A percentile compares a stretch with the other conserved stretches of the same genome.
Evolutionary conservation across 2,113 vertebrate genomes (phyloP).

Genomic region (Peromyscus maniculatus): DNA sequence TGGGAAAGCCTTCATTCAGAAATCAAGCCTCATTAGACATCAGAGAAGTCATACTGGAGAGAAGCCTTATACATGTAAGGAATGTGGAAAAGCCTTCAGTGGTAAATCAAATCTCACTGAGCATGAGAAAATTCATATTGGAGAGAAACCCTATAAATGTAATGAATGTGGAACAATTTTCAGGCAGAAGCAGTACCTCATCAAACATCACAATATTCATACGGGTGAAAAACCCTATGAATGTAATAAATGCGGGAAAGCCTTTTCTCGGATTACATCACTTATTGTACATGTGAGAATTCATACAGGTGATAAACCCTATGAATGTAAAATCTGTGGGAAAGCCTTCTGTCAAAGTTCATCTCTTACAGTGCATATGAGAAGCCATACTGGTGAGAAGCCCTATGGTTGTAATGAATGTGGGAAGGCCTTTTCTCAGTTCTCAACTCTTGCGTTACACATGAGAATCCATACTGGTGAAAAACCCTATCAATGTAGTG

Average conservation of each 20-base stretch:
- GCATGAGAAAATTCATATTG: slow-evolving; percentile 88
- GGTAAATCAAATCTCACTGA: slow-evolving; percentile 86
- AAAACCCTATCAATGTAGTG: slow-evolving; percentile 81
- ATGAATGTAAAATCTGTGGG: slow-evolving; percentile 84
- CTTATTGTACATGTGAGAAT: slow-evolving; percentile 85
- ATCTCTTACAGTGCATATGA: slow-evolving; percentile 83
- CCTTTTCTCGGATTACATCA: slow-evolving; percentile 89
- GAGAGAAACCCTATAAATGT: slow-evolving; percentile 85
- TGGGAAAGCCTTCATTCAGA: slow-evolving; percentile 82
- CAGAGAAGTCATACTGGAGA: slow-evolving; percentile 85
- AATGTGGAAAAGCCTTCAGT: slow-evolving; percentile 85
- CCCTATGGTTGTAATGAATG: slow-evolving; percentile 83
- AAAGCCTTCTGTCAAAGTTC: slow-evolving; percentile 84
- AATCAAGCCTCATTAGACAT: slow-evolving; percentile 86
- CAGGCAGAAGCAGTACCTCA: slow-evolving; percentile 84
- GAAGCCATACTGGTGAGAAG: slow-evolving; percentile 85
- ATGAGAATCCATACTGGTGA: slow-evolving; percentile 84
- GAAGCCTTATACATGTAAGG: slow-evolving; percentile 83
- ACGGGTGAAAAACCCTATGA: slow-evolving; percentile 90
- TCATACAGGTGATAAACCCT: slow-evolving; percentile 87
- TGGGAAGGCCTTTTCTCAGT: slow-evolving; percentile 84
- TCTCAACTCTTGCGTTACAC: slow-evolving; percentile 82
- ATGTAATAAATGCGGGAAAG: slow-evolving; percentile 88
- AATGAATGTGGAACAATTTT: slow-evolving; percentile 85
- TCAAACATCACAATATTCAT: slow-evolving; percentile 86